Conservation (phyloP, 2,888 invertebrate species). For the Drosophila pseudotakahashii region DNA sequence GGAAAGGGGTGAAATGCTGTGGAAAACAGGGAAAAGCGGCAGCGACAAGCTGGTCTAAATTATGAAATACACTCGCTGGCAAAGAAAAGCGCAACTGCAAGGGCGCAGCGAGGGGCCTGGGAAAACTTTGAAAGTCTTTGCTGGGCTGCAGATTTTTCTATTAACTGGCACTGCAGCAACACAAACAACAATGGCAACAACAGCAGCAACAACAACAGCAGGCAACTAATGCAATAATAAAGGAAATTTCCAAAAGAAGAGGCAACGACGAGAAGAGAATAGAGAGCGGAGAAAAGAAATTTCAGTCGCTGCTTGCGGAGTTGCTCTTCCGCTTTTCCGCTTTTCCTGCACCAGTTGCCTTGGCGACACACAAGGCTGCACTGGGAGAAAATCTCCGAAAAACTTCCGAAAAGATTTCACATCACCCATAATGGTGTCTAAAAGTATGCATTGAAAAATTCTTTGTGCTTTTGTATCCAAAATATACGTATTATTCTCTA, state of each 20-base stretch:
- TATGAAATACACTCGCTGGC: slow-evolving; percentile 65
- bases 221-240: slow-evolving; percentile 69
- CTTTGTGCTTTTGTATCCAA: too few species aligned
- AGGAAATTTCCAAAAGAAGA: slow-evolving; percentile 60
- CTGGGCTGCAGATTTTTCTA: slow-evolving; percentile 73
- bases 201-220: slow-evolving; percentile 38
- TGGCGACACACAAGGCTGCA: slow-evolving; percentile 19
- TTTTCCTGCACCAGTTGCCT: slow-evolving; percentile 24
- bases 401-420: not conserved
- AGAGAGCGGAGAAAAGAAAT: slow-evolving; percentile 9
- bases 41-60: slow-evolving; percentile 62
- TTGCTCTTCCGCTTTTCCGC: slow-evolving; percentile 23
- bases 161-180: slow-evolving; percentile 58
- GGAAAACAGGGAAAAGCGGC: slow-evolving; percentile 5
- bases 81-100: slow-evolving; percentile 7
- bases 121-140: slow-evolving; percentile 65
- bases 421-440: not conserved
- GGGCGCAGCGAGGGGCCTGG: slow-evolving; percentile 4
- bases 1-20: not conserved
- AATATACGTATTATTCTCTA: too few species aligned
- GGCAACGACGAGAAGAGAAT: not conserved
- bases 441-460: too few species aligned
- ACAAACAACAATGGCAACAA: slow-evolving; percentile 34
- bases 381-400: not conserved
- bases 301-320: slow-evolving; percentile 16